A percentile compares a stretch with the other conserved stretches of the same genome.
These are phyloP conservation scores for Aporophyla lueneburgensis DNA, from an alignment of 2,888 invertebrate species.

Conservation along the genomic window DNA sequence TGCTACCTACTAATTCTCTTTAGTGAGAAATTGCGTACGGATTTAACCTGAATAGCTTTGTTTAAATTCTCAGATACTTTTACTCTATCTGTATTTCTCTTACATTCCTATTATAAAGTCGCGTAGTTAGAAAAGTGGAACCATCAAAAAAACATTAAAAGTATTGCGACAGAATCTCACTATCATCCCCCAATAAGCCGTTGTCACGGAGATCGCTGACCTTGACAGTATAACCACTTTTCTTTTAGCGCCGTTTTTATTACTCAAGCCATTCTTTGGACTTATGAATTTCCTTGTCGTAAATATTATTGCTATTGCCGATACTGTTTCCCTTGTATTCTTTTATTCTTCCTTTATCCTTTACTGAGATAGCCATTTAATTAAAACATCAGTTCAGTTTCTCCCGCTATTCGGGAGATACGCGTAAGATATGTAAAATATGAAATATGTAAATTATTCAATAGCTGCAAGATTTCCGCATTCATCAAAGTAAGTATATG, in stretches of 20 bases:
- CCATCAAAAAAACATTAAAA: slow-evolving; percentile 11
- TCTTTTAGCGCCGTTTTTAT: slow-evolving; percentile 59
- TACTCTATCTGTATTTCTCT: background rate
- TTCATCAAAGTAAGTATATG: slow-evolving; percentile 73
- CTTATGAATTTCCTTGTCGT: slow-evolving; percentile 64
- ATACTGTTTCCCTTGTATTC: slow-evolving; percentile 46
- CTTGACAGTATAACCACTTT: slow-evolving; percentile 55
- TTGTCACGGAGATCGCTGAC: slow-evolving; percentile 46
- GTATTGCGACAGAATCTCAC: background rate
- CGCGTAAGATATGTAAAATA: slow-evolving; percentile 36
- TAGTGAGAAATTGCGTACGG: background rate
- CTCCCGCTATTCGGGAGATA: slow-evolving; percentile 2
- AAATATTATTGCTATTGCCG: slow-evolving; percentile 62
- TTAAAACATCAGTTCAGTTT: slow-evolving; percentile 30
- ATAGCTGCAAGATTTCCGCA: slow-evolving; percentile 49
- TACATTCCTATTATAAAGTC: background rate
- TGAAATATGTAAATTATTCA: slow-evolving; percentile 53
- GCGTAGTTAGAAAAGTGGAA: background rate
- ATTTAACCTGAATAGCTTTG: too few relatives aligned
- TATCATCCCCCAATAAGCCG: slow-evolving; percentile 27
- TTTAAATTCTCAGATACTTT: background rate
- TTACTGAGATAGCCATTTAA: slow-evolving; percentile 44
- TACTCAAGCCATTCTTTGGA: slow-evolving; percentile 55
- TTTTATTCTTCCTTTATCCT: slow-evolving; percentile 39
- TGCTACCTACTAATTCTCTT: background rate